These are phyloP conservation scores for Bubo bubo DNA, from an alignment of 2,113 vertebrate species.

Conservation along the genomic window DNA sequence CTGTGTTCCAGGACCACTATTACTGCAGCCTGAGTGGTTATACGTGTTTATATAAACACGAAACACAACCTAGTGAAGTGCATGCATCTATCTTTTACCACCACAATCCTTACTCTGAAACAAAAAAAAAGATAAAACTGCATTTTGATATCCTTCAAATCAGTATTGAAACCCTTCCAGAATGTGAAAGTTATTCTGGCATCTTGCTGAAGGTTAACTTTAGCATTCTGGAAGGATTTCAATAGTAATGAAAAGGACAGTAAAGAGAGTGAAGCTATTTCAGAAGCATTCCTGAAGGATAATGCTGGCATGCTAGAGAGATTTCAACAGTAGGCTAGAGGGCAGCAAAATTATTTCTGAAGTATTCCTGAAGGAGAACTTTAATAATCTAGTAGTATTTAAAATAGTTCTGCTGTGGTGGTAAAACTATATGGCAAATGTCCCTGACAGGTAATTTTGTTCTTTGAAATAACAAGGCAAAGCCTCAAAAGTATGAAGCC, in stretches of 20 bases:
- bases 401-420: constrained; percentile 64
- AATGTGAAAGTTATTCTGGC: constrained; percentile 65
- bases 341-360: constrained; percentile 72
- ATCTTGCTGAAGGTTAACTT: constrained; percentile 71
- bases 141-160: constrained; percentile 54
- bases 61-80: neutral
- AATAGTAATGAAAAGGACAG: constrained; percentile 67
- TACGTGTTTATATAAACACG: neutral
- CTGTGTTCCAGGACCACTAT: neutral
- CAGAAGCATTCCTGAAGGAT: constrained; percentile 67
- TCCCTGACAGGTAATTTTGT: constrained; percentile 39
- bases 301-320: constrained; percentile 51
- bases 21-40: neutral
- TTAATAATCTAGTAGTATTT: constrained; percentile 74
- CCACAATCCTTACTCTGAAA: neutral
- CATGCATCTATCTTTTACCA: neutral
- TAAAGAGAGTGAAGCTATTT: constrained; percentile 69
- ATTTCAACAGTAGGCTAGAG: constrained; percentile 64
- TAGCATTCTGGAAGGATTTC: constrained; percentile 76
- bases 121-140: neutral
- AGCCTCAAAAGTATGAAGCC: neutral
- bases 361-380: constrained; percentile 72
- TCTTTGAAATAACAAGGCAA: constrained; percentile 50
- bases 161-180: constrained; percentile 66
- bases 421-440: constrained; percentile 62